Conservation (phyloP, 1,140 invertebrate genomes). For the Stratiolaelaps scimitus region DNA sequence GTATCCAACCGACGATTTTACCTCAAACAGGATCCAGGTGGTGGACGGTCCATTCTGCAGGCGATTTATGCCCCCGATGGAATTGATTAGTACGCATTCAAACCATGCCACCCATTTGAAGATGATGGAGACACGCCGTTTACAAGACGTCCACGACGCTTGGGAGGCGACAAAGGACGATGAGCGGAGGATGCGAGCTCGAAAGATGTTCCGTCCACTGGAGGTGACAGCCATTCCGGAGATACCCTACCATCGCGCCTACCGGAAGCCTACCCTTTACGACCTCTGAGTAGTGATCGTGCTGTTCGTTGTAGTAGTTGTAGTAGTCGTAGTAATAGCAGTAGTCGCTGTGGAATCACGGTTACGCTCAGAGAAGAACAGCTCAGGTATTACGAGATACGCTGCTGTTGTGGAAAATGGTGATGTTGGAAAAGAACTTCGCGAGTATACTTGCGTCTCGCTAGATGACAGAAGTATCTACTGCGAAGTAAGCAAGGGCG, state of each 20-base stretch:
- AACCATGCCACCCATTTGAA: constrained; percentile 9
- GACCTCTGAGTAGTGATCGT: too few species aligned
- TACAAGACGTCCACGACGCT: constrained; percentile 24
- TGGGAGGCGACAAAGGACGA: constrained; percentile 16
- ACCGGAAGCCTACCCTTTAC: constrained; percentile 8
- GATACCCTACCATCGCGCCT: constrained; percentile 12
- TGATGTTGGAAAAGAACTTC: too few species aligned
- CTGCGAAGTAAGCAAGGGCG: too few species aligned
- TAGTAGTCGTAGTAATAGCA: too few species aligned
- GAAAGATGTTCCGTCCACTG: constrained; percentile 17
- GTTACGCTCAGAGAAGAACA: too few species aligned
- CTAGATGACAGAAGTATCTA: too few species aligned
- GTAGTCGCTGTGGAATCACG: too few species aligned
- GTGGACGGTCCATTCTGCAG: constrained; percentile 19
- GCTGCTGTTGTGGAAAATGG: too few species aligned
- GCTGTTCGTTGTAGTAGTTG: too few species aligned
- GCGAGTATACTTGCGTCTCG: too few species aligned
- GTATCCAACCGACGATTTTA: too few species aligned
- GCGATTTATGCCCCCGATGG: background rate
- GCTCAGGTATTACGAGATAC: too few species aligned
- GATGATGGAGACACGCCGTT: constrained; percentile 17
- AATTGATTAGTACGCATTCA: background rate
- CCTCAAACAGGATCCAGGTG: constrained; percentile 15
- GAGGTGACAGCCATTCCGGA: constrained; percentile 9
- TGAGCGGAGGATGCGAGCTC: background rate